A percentile compares a stretch with the other conserved stretches of the same genome.
Evolutionary conservation across 1,140 invertebrate species (phyloP).

Genomic region (Pogonomyrmex californicus): DNA sequence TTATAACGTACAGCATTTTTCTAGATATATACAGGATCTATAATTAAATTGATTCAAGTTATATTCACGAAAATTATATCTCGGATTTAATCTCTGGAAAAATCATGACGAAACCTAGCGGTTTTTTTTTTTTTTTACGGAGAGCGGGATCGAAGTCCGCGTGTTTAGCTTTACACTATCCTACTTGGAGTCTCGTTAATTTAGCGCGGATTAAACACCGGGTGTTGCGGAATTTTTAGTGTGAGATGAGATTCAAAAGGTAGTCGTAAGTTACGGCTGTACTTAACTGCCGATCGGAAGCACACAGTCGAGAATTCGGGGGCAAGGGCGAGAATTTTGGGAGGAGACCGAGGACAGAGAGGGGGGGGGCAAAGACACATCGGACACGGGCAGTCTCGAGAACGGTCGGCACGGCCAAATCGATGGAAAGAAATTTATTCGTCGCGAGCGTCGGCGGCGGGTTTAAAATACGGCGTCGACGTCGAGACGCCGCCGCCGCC

Average conservation of each 20-base stretch:
- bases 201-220: not conserved
- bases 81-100: not conserved
- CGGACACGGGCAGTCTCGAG: constrained; percentile 40
- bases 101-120: not conserved
- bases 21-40: not conserved
- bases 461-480: constrained; percentile 61
- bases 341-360: not conserved
- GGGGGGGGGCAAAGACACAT: constrained; percentile 12
- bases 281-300: not conserved
- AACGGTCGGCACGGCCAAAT: constrained; percentile 51
- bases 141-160: not conserved
- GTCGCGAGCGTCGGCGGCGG: constrained; percentile 53
- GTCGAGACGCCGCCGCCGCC: constrained; percentile 38
- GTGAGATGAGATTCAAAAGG: not conserved
- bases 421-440: constrained; percentile 68
- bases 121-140: not conserved
- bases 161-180: not conserved
- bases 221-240: not conserved
- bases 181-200: not conserved
- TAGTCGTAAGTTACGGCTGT: not conserved
- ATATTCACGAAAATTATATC: not conserved
- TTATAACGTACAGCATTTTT: not conserved
- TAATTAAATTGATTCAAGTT: not conserved
- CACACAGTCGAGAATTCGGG: not conserved
- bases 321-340: constrained; percentile 40